These are phyloP conservation scores for Macrostomum cliftonense DNA, from an alignment of 2,888 invertebrate genomes.

Conservation along the genomic window DNA sequence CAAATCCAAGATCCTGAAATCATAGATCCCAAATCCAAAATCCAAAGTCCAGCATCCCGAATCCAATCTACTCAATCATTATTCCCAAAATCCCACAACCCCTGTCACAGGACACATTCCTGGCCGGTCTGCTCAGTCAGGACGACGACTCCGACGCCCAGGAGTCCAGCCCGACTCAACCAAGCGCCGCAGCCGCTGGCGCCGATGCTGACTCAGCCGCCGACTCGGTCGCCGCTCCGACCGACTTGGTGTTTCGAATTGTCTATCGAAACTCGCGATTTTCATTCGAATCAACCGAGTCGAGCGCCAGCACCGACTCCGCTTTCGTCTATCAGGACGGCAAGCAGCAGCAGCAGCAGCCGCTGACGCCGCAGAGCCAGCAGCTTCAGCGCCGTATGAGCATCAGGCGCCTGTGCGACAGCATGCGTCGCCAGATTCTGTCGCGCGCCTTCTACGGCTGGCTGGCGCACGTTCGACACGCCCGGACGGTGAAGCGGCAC, in stretches of 20 bases:
- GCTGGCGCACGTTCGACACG: conserved; percentile 56
- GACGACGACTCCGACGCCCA: too few relatives aligned
- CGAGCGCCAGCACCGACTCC: not conserved
- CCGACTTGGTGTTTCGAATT: conserved; percentile 6
- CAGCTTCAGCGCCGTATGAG: not conserved
- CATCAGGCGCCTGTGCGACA: conserved; percentile 48
- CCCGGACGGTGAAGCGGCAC: conserved; percentile 76
- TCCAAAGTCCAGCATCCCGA: too few relatives aligned
- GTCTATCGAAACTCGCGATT: not conserved
- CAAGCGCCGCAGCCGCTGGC: not conserved
- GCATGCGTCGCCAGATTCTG: conserved; percentile 81
- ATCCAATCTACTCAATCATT: too few relatives aligned
- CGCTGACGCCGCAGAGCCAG: not conserved
- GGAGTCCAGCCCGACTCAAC: too few relatives aligned
- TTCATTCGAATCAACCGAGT: not conserved
- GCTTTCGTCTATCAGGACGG: not conserved
- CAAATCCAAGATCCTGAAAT: too few relatives aligned
- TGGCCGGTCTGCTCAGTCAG: too few relatives aligned
- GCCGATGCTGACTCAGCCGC: not conserved
- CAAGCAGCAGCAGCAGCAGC: not conserved
- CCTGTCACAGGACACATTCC: too few relatives aligned
- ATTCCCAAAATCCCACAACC: not conserved
- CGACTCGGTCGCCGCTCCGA: not conserved
- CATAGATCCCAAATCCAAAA: too few relatives aligned
- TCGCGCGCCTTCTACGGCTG: conserved; percentile 87